phyloP scores from a whole-genome alignment of 2,888 invertebrate species.

The Drosophila prostipennis region DNA sequence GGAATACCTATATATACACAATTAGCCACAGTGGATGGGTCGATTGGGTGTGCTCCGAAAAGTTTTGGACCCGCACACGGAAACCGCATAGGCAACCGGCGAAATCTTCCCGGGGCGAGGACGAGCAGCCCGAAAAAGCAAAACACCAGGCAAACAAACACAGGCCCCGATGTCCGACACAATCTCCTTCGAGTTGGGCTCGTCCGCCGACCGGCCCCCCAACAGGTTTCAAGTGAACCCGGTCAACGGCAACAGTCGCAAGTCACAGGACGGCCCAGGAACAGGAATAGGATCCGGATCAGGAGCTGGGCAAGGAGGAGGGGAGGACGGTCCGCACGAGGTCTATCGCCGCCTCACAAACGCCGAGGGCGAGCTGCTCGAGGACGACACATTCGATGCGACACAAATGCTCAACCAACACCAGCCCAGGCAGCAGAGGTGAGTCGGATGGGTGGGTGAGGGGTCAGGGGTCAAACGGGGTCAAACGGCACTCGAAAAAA shows the following conservation, averaged over 20 bases:
- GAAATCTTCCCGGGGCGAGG: conserved; percentile 34
- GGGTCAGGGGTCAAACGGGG: conserved; percentile 10
- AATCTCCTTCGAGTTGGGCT: conserved; percentile 82
- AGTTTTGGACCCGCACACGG: conserved; percentile 33
- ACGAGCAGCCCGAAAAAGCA: not conserved
- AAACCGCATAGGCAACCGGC: conserved; percentile 31
- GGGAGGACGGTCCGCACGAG: conserved; percentile 73
- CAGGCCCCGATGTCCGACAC: conserved; percentile 80
- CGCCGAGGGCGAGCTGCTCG: conserved; percentile 80
- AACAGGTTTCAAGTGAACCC: conserved; percentile 85
- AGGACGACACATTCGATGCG: conserved; percentile 83
- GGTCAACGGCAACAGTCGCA: conserved; percentile 76
- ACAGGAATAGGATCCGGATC: conserved; percentile 11
- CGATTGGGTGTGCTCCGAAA: conserved; percentile 13
- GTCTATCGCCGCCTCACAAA: conserved; percentile 82
- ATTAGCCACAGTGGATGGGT: conserved; percentile 49
- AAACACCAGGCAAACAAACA: conserved; percentile 21
- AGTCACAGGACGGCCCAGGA: conserved; percentile 40
- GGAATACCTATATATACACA: conserved; percentile 30
- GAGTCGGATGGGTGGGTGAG: conserved; percentile 37
- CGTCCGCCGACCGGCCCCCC: conserved; percentile 81
- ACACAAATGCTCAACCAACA: conserved; percentile 81
- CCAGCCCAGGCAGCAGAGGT: conserved; percentile 81
- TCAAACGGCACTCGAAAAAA: not conserved
- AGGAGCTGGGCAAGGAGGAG: conserved; percentile 11